A percentile compares a stretch with the other conserved stretches of the same genome.
Evolutionary conservation across 2,888 invertebrate genomes (phyloP).

Genomic region (Eustalomyia histrio): DNA sequence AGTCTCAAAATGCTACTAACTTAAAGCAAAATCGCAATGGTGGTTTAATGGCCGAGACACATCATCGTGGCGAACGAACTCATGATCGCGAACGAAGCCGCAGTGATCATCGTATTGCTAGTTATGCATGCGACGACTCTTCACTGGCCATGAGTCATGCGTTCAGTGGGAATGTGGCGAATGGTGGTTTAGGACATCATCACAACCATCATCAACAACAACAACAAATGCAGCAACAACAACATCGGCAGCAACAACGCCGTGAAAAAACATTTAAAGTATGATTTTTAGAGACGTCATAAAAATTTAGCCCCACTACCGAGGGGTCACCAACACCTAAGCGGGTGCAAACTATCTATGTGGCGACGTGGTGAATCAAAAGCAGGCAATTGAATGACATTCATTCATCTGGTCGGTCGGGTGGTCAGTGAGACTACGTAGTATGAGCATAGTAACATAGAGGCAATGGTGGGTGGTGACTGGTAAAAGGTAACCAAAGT

Average conservation of each 20-base stretch:
- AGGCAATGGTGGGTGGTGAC: conserved; percentile 53
- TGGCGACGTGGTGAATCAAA: conserved; percentile 61
- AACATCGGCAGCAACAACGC: conserved; percentile 75
- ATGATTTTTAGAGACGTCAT: conserved; percentile 80
- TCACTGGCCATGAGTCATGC: conserved; percentile 46
- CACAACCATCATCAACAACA: conserved; percentile 56
- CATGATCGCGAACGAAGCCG: conserved; percentile 75
- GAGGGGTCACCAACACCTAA: conserved; percentile 63
- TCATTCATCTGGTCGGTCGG: conserved; percentile 21
- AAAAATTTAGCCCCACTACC: conserved; percentile 75
- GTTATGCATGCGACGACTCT: conserved; percentile 74
- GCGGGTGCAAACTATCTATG: conserved; percentile 63
- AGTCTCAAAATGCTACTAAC: conserved; percentile 76
- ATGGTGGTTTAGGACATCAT: conserved; percentile 57
- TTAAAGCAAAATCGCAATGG: conserved; percentile 68
- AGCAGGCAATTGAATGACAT: conserved; percentile 64
- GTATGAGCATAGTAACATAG: not conserved
- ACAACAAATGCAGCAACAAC: conserved; percentile 38
- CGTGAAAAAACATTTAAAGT: conserved; percentile 80
- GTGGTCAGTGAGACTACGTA: conserved; percentile 12
- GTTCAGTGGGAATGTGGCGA: conserved; percentile 46
- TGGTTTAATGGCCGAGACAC: conserved; percentile 49
- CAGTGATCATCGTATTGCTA: conserved; percentile 75
- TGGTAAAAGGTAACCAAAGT: conserved; percentile 65
- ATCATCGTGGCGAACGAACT: conserved; percentile 66